A percentile compares a stretch with the other conserved stretches of the same genome.
phyloP scores from a whole-genome alignment of 2,797 vertebrate species.

The Coracias cyanogaster region DNA sequence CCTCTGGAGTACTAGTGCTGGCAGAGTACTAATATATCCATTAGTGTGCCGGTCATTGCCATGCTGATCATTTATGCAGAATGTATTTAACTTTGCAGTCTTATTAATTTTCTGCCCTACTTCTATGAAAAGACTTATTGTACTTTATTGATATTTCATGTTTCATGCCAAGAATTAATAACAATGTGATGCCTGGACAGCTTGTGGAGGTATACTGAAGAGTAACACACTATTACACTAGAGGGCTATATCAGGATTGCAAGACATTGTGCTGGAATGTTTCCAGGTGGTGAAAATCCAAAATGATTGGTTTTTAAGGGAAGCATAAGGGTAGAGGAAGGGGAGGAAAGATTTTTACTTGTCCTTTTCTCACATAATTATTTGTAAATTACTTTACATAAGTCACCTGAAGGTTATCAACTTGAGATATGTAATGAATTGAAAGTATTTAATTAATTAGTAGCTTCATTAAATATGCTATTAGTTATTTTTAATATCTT shows the following conservation, averaged over 20 bases:
- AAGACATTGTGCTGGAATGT: background rate
- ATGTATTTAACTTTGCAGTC: background rate
- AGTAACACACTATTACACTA: background rate
- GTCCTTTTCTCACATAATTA: background rate
- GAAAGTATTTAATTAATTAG: background rate
- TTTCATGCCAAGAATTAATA: background rate
- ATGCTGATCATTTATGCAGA: background rate
- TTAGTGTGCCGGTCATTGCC: background rate
- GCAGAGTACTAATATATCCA: background rate
- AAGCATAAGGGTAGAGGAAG: accelerated
- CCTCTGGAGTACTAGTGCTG: background rate
- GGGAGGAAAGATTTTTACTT: background rate
- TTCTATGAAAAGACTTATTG: background rate
- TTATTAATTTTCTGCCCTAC: background rate
- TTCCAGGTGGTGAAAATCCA: background rate
- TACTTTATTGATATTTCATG: background rate
- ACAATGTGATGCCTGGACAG: background rate
- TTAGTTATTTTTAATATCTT: slow-evolving; percentile 14
- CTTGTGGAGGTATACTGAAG: background rate
- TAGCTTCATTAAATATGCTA: background rate
- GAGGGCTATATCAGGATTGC: background rate
- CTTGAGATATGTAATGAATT: background rate
- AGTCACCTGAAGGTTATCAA: background rate
- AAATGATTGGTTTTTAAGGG: background rate
- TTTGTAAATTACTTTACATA: background rate